A percentile compares a stretch with the other conserved stretches of the same genome.
These are phyloP conservation scores for Sinopyrophorus schimmeli DNA, from an alignment of 2,888 invertebrate genomes.

Conservation along the genomic window DNA sequence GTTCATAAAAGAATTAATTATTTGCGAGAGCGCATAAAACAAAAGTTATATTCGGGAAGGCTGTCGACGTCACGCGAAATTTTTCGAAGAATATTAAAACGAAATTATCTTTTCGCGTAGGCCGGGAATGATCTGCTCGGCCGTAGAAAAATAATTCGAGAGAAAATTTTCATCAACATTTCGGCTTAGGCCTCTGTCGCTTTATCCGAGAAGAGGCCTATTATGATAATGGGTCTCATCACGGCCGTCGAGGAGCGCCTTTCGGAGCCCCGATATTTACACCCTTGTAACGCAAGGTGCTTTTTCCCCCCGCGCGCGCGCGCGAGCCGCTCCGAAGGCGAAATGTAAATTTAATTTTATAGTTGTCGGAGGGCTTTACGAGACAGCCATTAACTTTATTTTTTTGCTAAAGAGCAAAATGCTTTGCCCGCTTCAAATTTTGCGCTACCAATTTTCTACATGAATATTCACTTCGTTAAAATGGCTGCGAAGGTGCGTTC, in stretches of 20 bases:
- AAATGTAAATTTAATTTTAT: constrained; percentile 28
- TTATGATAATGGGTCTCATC: constrained; percentile 26
- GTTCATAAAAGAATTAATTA: too few relatives aligned
- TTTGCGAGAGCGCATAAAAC: too few relatives aligned
- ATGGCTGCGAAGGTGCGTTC: constrained; percentile 7
- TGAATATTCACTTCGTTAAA: constrained; percentile 15
- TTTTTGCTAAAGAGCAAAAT: constrained; percentile 14
- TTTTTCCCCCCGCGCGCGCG: constrained; percentile 21
- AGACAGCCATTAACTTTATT: constrained; percentile 20
- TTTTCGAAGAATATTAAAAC: too few relatives aligned
- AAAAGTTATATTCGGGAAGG: too few relatives aligned
- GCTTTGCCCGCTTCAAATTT: constrained; percentile 6
- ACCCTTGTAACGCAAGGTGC: constrained; percentile 23
- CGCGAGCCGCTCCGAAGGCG: constrained; percentile 10
- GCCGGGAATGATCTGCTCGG: too few relatives aligned
- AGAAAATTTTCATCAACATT: constrained; percentile 17
- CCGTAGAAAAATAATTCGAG: constrained; percentile 15
- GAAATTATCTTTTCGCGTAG: too few relatives aligned
- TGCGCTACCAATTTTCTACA: background rate
- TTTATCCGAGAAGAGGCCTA: constrained; percentile 18
- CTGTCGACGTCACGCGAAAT: too few relatives aligned
- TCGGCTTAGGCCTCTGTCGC: constrained; percentile 18
- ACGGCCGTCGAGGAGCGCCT: constrained; percentile 14
- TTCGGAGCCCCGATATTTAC: constrained; percentile 24
- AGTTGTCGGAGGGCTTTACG: constrained; percentile 22